Base-by-base conservation (phyloP, 2,113 vertebrate genomes). In the Scomber japonicus region DNA sequence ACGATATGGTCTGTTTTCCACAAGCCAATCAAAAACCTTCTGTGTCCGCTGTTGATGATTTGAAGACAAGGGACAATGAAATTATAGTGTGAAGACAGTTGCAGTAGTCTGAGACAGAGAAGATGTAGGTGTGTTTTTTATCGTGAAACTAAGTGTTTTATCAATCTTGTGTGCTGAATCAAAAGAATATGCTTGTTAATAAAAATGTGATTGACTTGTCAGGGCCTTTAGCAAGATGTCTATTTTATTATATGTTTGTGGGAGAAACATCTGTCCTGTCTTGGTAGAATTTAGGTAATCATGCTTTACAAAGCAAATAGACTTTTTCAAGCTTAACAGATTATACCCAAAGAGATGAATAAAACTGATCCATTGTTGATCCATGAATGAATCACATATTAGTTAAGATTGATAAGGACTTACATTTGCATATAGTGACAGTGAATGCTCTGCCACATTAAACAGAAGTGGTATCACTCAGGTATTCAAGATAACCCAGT, bases 391-490 rank as follows among this genome's bases (percentile, higher is more conserved):
- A 35, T 15, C 31, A 11, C 12, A 1, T 59, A 68, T 67, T 50
- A 63, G 21, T 21, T 12, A 27, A 61, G 14, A 2, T 56, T 48
- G 57, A 60, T 60, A 27, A 55, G 11, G 40, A 31, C n/a, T 4
- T 57, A 17, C 51, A 46, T n/a, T 10, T 13, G 62, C 19, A 24
- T n/a, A 2, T 3, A 46, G 53, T 59, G 12, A 46, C 62, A 75
- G 17, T 61, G 30, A 57, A 62, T 27, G 19, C 5, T 51, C 30
- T 75, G 17, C 57, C 21, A 46, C 45, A 55, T 12, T 11, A 31
- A 62, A 69, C 17, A 30, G 55, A 62, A 48, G 69, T 15, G 61
- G 57, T 62, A n/a, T 7, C 27, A 67, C 74, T 63, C 27, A 75
- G 19, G 12, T 49, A 16, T 66, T 65, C 3, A 57, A 55, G 27